Evolutionary conservation across 2,113 vertebrate species (phyloP).

Genomic region (Mastomys coucha): DNA sequence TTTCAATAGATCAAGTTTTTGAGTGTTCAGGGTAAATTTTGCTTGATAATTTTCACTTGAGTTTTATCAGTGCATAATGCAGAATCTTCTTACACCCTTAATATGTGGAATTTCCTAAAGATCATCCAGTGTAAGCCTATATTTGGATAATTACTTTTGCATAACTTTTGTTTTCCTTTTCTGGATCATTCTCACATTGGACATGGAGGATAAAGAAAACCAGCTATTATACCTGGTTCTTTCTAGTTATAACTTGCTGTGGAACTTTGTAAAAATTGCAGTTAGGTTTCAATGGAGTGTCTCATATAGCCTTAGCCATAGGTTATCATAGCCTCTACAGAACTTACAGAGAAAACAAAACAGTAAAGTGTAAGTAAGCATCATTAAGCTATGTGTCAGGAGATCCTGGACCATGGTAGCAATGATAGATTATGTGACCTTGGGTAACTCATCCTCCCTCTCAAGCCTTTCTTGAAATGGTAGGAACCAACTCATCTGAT

Average conservation of each 20-base stretch:
- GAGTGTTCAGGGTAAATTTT: neutral
- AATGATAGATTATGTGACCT: neutral
- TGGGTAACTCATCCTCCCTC: neutral
- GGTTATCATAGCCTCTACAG: neutral
- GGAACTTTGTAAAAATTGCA: constrained; percentile 48
- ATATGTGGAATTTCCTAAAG: neutral
- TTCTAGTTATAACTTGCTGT: constrained; percentile 24
- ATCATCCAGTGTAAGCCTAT: neutral
- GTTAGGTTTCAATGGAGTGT: constrained; percentile 18
- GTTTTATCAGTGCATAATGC: neutral
- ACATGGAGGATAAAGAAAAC: neutral
- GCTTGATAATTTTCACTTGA: neutral
- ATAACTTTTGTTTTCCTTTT: neutral
- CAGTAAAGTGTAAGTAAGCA: constrained; percentile 34
- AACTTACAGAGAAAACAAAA: constrained; percentile 55
- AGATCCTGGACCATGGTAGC: neutral
- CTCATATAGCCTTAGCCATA: constrained; percentile 30
- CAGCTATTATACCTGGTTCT: neutral
- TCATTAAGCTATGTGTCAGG: constrained; percentile 9
- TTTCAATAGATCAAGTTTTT: neutral
- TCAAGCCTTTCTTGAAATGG: neutral
- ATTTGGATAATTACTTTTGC: constrained; percentile 16
- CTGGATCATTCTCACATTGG: constrained; percentile 19
- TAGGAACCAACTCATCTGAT: neutral
- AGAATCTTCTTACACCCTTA: constrained; percentile 25